Conservation (phyloP, 2,888 invertebrate species). For the Xylocampa areola region DNA sequence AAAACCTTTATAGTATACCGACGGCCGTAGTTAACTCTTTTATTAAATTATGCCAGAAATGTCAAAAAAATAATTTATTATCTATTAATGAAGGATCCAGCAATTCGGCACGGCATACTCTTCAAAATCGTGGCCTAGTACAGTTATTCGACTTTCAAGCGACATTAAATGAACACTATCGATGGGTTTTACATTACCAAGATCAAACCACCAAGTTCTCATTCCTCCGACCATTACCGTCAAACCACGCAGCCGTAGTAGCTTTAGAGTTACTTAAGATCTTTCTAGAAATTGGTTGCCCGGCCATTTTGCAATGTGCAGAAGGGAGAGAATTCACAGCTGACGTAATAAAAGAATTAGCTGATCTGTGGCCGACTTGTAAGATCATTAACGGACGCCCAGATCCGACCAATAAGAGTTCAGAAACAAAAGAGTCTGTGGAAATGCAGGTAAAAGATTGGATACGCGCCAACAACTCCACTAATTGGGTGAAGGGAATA, state of each 20-base stretch:
- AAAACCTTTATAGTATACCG: slow-evolving; percentile 26
- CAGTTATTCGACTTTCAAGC: slow-evolving; percentile 19
- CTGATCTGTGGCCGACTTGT: slow-evolving; percentile 19
- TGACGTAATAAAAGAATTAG: slow-evolving; percentile 24
- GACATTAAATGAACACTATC: slow-evolving; percentile 14
- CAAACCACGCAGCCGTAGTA: slow-evolving; percentile 10
- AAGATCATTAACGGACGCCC: slow-evolving; percentile 28
- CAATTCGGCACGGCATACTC: neutral
- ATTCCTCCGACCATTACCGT: slow-evolving; percentile 26
- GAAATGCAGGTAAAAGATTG: slow-evolving; percentile 4
- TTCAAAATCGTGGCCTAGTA: slow-evolving; percentile 7
- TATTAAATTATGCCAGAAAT: slow-evolving; percentile 20
- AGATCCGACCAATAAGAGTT: neutral
- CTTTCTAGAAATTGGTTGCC: slow-evolving; percentile 33
- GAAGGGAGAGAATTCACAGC: slow-evolving; percentile 17
- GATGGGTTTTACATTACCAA: slow-evolving; percentile 38
- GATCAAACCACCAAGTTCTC: slow-evolving; percentile 26
- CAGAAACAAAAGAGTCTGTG: neutral
- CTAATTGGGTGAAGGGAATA: slow-evolving; percentile 27
- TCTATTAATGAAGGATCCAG: neutral
- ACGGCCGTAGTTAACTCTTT: slow-evolving; percentile 23
- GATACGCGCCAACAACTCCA: slow-evolving; percentile 23
- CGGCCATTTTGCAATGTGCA: slow-evolving; percentile 14
- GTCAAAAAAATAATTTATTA: neutral
- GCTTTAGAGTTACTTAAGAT: slow-evolving; percentile 30